These are phyloP conservation scores for Anisognathus igniventris DNA, from an alignment of 2,797 vertebrate genomes.

Conservation along the genomic window DNA sequence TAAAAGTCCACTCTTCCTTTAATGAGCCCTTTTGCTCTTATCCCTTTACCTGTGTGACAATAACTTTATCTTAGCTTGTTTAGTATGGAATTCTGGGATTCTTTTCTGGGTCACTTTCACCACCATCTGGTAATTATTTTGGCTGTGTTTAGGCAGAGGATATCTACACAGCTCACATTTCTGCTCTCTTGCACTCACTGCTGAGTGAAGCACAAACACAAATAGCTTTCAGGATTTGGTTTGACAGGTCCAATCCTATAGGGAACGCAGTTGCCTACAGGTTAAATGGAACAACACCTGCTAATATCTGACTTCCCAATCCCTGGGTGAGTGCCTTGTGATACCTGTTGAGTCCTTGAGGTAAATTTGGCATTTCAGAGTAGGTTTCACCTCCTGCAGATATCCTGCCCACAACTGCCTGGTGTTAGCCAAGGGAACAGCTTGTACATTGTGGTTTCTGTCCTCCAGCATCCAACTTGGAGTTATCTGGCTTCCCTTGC, in stretches of 20 bases:
- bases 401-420: background rate
- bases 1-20: constrained; percentile 3
- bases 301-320: background rate
- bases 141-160: background rate
- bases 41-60: background rate
- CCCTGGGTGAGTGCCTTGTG: background rate
- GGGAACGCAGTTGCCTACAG: background rate
- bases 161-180: background rate
- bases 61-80: background rate
- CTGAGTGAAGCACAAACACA: background rate
- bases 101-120: background rate
- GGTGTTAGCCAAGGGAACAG: background rate
- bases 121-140: constrained; percentile 18
- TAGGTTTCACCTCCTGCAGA: background rate
- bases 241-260: background rate
- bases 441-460: rapidly evolving
- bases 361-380: background rate
- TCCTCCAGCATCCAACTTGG: background rate
- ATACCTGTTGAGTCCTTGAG: background rate
- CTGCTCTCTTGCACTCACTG: background rate
- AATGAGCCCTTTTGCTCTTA: background rate
- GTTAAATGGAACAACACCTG: background rate
- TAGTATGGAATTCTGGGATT: background rate
- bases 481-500: background rate
- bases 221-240: background rate